Base-by-base conservation (phyloP, 1,140 invertebrate species). In the Sarcophaga bullata region DNA sequence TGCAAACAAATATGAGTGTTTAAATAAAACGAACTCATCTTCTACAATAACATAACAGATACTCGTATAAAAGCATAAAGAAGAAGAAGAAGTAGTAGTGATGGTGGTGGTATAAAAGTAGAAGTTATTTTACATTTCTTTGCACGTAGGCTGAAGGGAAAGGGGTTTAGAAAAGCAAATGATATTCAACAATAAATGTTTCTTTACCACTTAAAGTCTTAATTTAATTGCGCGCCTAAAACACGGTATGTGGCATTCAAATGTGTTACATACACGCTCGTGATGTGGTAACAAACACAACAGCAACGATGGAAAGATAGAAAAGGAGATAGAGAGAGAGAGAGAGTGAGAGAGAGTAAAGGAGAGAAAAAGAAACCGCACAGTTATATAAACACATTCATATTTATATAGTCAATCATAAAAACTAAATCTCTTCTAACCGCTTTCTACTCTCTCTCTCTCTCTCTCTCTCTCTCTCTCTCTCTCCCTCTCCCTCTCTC, bases 141-240 rank as follows among this genome's bases (percentile, higher is more conserved):
- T 68, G 0, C 7, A 25, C 19, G 17, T 37, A 37, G 10, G 8
- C n/a, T 19, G 19, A 68, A 19, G 62, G n/a, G 62, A 68, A 68
- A 68, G 9, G 25, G 25, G 25, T 37, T 37, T n/a, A 58, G 15
- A n/a, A 6, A 5, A 6, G 62, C 9, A 68, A 68, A 62, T 19
- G 10, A 68, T 19, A 68, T 68, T 25, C 62, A 7, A 62, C 58
- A 13, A 62, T 68, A 68, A 68, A 68, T 25, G 62, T 68, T 68
- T 68, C 62, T 68, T 68, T 19, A 68, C 62, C 62, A 68, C 62
- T 68, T 78, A 25, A 78, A 78, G 75, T 78, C 75, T 78, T 78
- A 78, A 78, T 78, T 78, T 78, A 78, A 78, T 78, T 78, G 75
- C 75, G 49, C 75, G 75, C 48, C 75, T 50, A 78, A 49, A 50